phyloP scores from a whole-genome alignment of 2,113 vertebrate genomes.

The Bos taurus region DNA sequence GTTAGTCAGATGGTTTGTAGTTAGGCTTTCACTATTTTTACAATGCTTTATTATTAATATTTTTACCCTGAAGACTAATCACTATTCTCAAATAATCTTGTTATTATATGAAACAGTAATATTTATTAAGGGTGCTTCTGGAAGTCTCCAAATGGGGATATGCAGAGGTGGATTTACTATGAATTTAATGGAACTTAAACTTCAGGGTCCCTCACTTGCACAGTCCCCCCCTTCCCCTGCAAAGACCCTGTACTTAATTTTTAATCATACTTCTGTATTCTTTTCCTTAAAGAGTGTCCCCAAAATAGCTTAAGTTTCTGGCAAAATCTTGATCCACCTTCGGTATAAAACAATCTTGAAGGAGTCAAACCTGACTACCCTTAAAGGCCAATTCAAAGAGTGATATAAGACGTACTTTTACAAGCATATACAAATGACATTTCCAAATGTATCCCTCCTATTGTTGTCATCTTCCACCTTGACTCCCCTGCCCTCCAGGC shows the following conservation, averaged over 20 bases:
- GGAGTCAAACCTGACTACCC: background rate
- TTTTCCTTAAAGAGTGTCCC: background rate
- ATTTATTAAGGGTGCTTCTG: conserved; percentile 22
- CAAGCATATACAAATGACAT: background rate
- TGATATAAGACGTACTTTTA: background rate
- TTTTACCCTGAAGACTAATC: conserved; percentile 55
- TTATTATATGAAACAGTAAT: conserved; percentile 20
- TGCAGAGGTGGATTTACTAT: background rate
- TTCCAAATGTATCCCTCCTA: background rate
- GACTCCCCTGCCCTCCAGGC: background rate
- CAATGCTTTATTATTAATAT: conserved; percentile 31
- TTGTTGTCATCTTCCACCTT: background rate
- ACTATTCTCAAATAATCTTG: conserved; percentile 58
- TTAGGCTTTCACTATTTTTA: background rate
- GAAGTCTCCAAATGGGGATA: conserved; percentile 29
- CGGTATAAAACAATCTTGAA: background rate
- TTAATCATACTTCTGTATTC: conserved; percentile 11
- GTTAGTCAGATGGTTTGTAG: conserved; percentile 44
- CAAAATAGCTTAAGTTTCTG: background rate
- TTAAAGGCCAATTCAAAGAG: background rate
- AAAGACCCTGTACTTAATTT: background rate
- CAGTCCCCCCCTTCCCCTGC: background rate
- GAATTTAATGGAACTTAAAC: conserved; percentile 30
- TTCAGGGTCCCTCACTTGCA: background rate
- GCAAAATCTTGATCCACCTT: background rate